Conservation (phyloP, 2,888 invertebrate species). For the Ametastegia equiseti region DNA sequence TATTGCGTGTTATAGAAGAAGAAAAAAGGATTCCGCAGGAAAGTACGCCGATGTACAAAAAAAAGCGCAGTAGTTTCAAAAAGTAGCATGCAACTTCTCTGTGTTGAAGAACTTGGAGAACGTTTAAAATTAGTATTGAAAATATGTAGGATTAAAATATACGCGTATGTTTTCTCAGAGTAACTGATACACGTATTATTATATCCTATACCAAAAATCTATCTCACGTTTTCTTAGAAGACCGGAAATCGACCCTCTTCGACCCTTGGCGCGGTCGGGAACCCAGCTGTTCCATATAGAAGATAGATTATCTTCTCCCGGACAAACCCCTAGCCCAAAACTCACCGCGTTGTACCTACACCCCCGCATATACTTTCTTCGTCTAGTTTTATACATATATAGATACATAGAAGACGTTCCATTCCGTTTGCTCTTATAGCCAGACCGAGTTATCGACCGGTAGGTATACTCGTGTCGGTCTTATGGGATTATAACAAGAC, state of each 20-base stretch:
- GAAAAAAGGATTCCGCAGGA: too few species aligned
- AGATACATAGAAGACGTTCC: background rate
- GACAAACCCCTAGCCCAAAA: background rate
- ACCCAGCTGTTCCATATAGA: slow-evolving; percentile 16
- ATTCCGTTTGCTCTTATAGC: too few species aligned
- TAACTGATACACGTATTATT: too few species aligned
- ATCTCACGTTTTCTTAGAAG: background rate
- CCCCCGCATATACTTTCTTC: slow-evolving; percentile 32
- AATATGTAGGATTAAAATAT: too few species aligned
- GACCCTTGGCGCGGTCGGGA: background rate
- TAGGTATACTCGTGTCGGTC: background rate
- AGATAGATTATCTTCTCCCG: slow-evolving; percentile 18
- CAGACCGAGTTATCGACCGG: slow-evolving; percentile 40
- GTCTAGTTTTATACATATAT: slow-evolving; percentile 1
- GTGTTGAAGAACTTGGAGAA: too few species aligned
- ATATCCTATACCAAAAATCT: background rate
- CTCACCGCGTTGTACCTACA: too few species aligned
- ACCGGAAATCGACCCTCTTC: slow-evolving; percentile 16
- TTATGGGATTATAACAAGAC: background rate
- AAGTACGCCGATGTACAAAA: too few species aligned
- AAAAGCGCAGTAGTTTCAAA: too few species aligned
- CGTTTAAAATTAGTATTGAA: too few species aligned
- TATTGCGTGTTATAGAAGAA: too few species aligned
- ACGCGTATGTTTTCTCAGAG: too few species aligned
- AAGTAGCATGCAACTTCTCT: too few species aligned